Conservation (phyloP, 1,140 invertebrate genomes). For the Nasonia giraulti region DNA sequence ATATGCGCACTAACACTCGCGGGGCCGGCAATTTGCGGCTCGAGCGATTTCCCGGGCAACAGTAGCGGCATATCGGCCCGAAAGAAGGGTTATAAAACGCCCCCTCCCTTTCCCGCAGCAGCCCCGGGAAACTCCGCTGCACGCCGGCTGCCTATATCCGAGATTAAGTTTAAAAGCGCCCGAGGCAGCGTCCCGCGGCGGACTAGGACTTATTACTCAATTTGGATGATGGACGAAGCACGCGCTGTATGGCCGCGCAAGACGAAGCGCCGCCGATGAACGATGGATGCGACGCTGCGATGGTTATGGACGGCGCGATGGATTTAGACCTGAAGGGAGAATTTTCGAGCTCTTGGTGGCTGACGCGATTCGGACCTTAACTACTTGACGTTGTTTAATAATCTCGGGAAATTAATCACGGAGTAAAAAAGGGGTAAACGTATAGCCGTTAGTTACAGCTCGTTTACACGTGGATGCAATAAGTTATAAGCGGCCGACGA, state of each 20-base stretch:
- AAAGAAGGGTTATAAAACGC: slow-evolving; percentile 29
- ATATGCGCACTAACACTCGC: not conserved
- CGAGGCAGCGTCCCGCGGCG: slow-evolving; percentile 37
- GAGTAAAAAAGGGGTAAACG: not conserved
- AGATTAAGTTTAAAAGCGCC: slow-evolving; percentile 66
- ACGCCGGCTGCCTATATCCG: slow-evolving; percentile 22
- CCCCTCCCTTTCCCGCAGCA: not conserved
- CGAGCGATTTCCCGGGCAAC: not conserved
- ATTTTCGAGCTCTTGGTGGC: not conserved
- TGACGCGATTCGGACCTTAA: not conserved
- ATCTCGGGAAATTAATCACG: too few species aligned
- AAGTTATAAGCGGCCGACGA: not conserved
- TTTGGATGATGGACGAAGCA: slow-evolving; percentile 66
- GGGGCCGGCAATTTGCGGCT: slow-evolving; percentile 29
- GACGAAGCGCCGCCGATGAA: slow-evolving; percentile 15
- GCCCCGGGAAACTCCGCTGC: not conserved
- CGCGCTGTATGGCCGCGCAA: slow-evolving; percentile 28
- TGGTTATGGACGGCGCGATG: not conserved
- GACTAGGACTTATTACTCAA: slow-evolving; percentile 65
- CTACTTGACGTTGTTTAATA: not conserved
- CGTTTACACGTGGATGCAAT: not conserved
- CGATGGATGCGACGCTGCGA: slow-evolving; percentile 24
- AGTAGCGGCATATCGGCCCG: not conserved
- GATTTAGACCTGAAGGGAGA: not conserved
- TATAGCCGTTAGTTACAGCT: not conserved